phyloP scores from a whole-genome alignment of 1,140 invertebrate genomes.

The Pseudomyrmex concolor region DNA sequence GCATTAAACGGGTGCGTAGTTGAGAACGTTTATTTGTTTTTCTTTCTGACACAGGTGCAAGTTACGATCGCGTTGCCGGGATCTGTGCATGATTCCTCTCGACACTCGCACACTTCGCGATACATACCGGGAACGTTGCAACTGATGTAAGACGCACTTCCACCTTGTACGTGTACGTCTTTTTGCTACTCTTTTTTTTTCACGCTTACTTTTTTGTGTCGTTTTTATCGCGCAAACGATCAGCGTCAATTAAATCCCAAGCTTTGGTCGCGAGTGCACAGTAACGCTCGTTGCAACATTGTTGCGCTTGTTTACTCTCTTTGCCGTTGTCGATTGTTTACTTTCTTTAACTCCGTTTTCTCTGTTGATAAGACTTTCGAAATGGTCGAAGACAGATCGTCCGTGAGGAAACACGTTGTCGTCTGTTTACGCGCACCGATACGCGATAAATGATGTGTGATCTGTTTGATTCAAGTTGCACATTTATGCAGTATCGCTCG shows the following conservation, averaged over 20 bases:
- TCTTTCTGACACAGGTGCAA: neutral
- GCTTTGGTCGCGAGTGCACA: neutral
- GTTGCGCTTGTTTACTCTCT: neutral
- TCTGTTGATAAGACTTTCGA: no score
- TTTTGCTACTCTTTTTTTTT: neutral
- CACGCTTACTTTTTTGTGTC: neutral
- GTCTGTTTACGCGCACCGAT: neutral
- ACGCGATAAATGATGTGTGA: no score
- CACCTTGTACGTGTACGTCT: neutral
- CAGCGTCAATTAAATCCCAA: neutral
- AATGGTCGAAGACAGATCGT: neutral
- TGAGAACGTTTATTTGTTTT: slow-evolving; percentile 14
- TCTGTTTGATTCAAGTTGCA: no score
- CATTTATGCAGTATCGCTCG: no score
- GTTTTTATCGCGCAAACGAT: neutral
- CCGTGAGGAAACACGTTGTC: neutral
- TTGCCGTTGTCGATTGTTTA: slow-evolving; percentile 9
- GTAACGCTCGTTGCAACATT: neutral
- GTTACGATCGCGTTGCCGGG: neutral
- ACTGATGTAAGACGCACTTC: slow-evolving; percentile 29
- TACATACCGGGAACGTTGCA: neutral
- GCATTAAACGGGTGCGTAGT: slow-evolving; percentile 54
- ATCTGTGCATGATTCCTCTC: neutral
- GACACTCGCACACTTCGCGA: neutral
- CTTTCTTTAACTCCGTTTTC: neutral